phyloP scores from a whole-genome alignment of 2,797 vertebrate genomes.

The Lutjanus argentimaculatus region DNA sequence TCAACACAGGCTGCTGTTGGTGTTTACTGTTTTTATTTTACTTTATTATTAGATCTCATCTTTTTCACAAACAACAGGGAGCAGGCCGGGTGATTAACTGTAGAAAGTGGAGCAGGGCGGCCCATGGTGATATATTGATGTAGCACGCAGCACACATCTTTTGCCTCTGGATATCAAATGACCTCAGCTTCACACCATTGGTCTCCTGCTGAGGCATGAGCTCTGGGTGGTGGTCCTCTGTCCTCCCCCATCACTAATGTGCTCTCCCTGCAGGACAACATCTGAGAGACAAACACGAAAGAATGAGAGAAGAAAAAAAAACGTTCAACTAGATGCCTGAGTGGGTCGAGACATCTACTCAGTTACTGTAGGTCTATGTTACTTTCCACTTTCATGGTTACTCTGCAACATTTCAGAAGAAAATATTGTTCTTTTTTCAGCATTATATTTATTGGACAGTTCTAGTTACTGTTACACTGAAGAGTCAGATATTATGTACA shows the following conservation, averaged over 20 bases:
- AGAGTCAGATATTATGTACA: background rate
- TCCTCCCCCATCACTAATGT: slow-evolving; percentile 2
- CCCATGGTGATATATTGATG: slow-evolving; percentile 11
- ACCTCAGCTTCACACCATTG: slow-evolving; percentile 35
- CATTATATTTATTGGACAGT: background rate
- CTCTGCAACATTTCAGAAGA: background rate
- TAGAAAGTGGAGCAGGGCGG: background rate
- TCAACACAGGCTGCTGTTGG: background rate
- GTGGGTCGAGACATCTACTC: no score
- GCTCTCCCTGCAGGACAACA: slow-evolving; percentile 17
- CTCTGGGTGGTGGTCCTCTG: slow-evolving; percentile 4
- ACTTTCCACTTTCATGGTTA: background rate
- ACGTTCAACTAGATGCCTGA: no score
- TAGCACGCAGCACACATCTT: slow-evolving; percentile 1
- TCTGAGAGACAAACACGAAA: slow-evolving; percentile 4
- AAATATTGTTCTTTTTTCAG: background rate
- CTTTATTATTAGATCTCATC: no score
- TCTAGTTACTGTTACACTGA: background rate
- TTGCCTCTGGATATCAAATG: slow-evolving; percentile 29
- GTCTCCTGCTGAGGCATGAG: slow-evolving; percentile 20
- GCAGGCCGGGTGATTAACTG: slow-evolving; percentile 7
- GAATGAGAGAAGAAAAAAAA: background rate
- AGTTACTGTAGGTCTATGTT: no score
- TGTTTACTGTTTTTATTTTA: background rate
- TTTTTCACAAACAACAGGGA: background rate